phyloP scores from a whole-genome alignment of 2,113 vertebrate genomes.

The Xiphophorus couchianus region DNA sequence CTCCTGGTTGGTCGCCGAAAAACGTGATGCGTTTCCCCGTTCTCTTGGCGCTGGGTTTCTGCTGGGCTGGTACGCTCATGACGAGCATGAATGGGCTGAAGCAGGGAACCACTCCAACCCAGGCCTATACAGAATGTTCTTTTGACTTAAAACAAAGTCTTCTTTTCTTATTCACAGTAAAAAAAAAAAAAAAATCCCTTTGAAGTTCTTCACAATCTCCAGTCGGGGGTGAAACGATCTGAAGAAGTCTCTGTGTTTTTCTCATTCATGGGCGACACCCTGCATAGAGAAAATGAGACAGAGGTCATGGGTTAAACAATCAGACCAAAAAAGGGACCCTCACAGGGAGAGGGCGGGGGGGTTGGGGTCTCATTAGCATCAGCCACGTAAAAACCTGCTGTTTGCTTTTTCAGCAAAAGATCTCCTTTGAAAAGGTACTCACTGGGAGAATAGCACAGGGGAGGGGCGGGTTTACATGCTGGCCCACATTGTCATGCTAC shows the following conservation, averaged over 20 bases:
- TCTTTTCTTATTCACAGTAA: not conserved
- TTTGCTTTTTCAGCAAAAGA: constrained; percentile 72
- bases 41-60: constrained; percentile 90
- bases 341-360: constrained; percentile 15
- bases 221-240: constrained; percentile 50
- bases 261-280: constrained; percentile 72
- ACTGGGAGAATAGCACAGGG: constrained; percentile 45
- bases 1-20: constrained; percentile 84
- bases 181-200: constrained; percentile 4
- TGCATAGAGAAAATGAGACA: constrained; percentile 66
- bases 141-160: not conserved
- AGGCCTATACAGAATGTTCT: not conserved
- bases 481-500: constrained; percentile 38
- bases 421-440: constrained; percentile 57
- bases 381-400: constrained; percentile 65
- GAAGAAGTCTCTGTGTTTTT: constrained; percentile 48
- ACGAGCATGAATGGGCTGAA: constrained; percentile 76
- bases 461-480: constrained; percentile 31
- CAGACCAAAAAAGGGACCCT: constrained; percentile 45
- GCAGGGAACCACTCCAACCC: constrained; percentile 7
- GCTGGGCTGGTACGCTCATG: constrained; percentile 96
- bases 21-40: constrained; percentile 91
- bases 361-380: constrained; percentile 53
- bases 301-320: constrained; percentile 63
- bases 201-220: constrained; percentile 38